Percentiles rank a stretch among this genome's conserved stretches.
Conservation (phyloP, 2,888 invertebrate genomes). For the Cylloceria caligata region DNA sequence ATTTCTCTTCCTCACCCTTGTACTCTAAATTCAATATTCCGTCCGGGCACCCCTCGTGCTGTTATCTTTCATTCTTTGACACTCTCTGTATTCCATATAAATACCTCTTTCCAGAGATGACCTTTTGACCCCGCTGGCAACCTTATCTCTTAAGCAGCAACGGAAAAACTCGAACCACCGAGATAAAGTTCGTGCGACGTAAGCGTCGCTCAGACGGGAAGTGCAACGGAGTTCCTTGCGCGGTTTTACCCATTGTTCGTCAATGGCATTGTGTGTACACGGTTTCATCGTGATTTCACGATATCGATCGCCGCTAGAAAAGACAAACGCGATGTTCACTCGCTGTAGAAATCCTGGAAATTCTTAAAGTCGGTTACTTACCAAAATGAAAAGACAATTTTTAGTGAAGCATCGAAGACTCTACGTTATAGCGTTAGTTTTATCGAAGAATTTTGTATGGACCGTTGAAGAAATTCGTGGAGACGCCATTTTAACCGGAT, state of each 20-base stretch:
- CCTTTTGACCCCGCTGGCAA: slow-evolving; percentile 49
- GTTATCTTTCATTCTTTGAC: slow-evolving; percentile 35
- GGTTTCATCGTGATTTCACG: slow-evolving; percentile 60
- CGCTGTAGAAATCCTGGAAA: slow-evolving; percentile 29
- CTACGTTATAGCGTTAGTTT: slow-evolving; percentile 29
- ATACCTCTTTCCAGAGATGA: slow-evolving; percentile 41
- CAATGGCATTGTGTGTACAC: slow-evolving; percentile 58
- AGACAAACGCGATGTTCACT: slow-evolving; percentile 17
- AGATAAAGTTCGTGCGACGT: slow-evolving; percentile 29
- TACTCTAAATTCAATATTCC: slow-evolving; percentile 30
- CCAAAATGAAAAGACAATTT: neutral
- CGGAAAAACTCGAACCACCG: slow-evolving; percentile 49
- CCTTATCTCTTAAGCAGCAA: slow-evolving; percentile 45
- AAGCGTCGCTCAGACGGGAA: slow-evolving; percentile 23
- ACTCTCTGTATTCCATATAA: slow-evolving; percentile 37
- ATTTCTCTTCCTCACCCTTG: neutral
- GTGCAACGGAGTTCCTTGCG: slow-evolving; percentile 35
- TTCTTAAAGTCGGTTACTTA: neutral
- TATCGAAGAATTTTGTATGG: slow-evolving; percentile 46
- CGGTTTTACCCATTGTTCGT: slow-evolving; percentile 68
- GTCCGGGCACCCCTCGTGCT: neutral
- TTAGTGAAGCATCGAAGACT: slow-evolving; percentile 24
- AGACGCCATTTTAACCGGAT: slow-evolving; percentile 52
- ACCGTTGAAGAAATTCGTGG: slow-evolving; percentile 41
- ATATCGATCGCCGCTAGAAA: slow-evolving; percentile 51